Conservation (phyloP, 2,797 vertebrate genomes). For the Halcyon smyrnensis region DNA sequence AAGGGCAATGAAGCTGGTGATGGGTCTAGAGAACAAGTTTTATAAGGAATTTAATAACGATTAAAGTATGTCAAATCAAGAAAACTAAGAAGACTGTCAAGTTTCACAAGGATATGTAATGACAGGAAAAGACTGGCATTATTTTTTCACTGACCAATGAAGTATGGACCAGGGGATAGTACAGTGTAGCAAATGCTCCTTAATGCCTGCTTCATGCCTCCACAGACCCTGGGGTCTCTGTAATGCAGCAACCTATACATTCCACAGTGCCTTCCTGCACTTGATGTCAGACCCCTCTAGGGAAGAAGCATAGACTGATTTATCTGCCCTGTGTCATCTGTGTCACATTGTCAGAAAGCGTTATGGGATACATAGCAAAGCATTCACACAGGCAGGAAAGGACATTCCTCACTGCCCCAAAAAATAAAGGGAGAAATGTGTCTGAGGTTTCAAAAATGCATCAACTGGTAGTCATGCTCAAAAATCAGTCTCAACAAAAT, state of each 20-base stretch:
- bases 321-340: not conserved
- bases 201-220: not conserved
- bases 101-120: not conserved
- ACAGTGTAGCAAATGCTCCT: not conserved
- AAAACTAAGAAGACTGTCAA: not conserved
- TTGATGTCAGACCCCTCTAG: not conserved
- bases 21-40: not conserved
- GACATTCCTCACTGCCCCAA: not conserved
- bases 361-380: not conserved
- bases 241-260: not conserved
- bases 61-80: not conserved
- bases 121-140: not conserved
- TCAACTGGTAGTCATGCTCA: not conserved
- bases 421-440: not conserved
- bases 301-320: not conserved
- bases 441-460: not conserved
- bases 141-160: not conserved
- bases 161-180: not conserved
- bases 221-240: not conserved
- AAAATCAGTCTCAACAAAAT: not conserved
- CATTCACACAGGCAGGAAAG: constrained; percentile 26
- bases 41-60: not conserved
- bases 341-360: constrained; percentile 19
- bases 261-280: not conserved
- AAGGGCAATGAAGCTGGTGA: too few species aligned